Percentiles rank a stretch among this genome's conserved stretches.
Conservation (phyloP, 2,888 invertebrate genomes). For the Slavum lentiscoides region DNA sequence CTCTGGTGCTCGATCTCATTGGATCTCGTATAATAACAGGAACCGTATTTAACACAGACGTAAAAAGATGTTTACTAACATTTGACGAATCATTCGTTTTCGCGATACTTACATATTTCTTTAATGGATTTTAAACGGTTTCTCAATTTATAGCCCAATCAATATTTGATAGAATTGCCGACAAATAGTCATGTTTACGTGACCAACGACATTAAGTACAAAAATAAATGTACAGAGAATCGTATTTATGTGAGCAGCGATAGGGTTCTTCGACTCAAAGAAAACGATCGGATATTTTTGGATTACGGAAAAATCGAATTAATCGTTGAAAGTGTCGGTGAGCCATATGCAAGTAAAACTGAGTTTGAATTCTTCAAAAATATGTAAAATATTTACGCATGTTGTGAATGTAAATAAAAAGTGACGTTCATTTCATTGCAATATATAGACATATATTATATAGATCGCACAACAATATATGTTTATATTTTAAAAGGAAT, state of each 20-base stretch:
- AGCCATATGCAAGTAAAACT: neutral
- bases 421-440: neutral
- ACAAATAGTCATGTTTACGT: conserved; percentile 55
- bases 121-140: neutral
- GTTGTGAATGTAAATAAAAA: no score
- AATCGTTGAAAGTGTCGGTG: conserved; percentile 53
- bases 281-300: conserved; percentile 55
- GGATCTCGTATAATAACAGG: conserved; percentile 22
- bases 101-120: neutral
- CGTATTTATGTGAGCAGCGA: conserved; percentile 55
- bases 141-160: neutral
- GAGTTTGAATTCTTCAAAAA: neutral
- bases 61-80: neutral
- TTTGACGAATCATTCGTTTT: neutral
- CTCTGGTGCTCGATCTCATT: conserved; percentile 13
- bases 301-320: conserved; percentile 56
- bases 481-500: no score
- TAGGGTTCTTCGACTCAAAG: conserved; percentile 54
- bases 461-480: no score
- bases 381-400: no score
- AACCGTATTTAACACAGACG: neutral
- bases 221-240: conserved; percentile 54
- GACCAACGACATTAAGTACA: conserved; percentile 55
- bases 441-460: no score
- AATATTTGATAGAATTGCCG: conserved; percentile 53